Evolutionary conservation across 2,888 invertebrate genomes (phyloP), one percentile per base, ranked within the genome.

Genomic region (Orthosia incerta): DNA sequence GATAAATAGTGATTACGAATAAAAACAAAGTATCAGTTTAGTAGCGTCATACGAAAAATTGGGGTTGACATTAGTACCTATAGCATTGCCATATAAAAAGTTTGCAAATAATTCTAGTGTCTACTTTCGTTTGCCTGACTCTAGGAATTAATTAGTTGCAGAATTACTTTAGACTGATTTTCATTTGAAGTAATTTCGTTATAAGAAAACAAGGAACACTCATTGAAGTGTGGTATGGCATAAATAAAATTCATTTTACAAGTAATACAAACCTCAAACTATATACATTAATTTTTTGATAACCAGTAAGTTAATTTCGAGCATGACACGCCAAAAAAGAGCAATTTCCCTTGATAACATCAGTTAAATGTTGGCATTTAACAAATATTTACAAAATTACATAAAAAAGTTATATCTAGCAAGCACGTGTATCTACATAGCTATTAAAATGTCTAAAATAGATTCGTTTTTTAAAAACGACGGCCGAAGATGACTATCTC

Each of bases 401-500:
- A 63, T 55, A 18, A 26, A 26, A 26, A 26, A 55, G 55, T 31
- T 50, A 31, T 13, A 51, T 23, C 20, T 46, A 61, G 51, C 13
- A 9, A 60, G 16, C 48, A n/a, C n/a, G 12, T 65, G 11, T 53
- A 39, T 26, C 13, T 57, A 75, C 39, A 63, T 45, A 46, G 9
- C 53, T 61, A 82, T 74, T 72, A 74, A 82, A 71, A 67, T 20
- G 4, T 59, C 57, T 56, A 71, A 78, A 79, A 82, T 69, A 75
- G 70, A 64, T 64, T 13, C 16, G 39, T 60, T 51, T 26, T 26
- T 48, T 57, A 63, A 73, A 69, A 72, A 76, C 66, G 59, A 65
- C 60, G 67, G 64, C 59, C 55, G 23, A 50, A 60, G 78, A 83
- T 76, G 39, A 61, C 31, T 85, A 85, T 83, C 83, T 82, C 55